A percentile compares a stretch with the other conserved stretches of the same genome.
Evolutionary conservation across 2,113 vertebrate genomes (phyloP).

Genomic region (Cygnus atratus): DNA sequence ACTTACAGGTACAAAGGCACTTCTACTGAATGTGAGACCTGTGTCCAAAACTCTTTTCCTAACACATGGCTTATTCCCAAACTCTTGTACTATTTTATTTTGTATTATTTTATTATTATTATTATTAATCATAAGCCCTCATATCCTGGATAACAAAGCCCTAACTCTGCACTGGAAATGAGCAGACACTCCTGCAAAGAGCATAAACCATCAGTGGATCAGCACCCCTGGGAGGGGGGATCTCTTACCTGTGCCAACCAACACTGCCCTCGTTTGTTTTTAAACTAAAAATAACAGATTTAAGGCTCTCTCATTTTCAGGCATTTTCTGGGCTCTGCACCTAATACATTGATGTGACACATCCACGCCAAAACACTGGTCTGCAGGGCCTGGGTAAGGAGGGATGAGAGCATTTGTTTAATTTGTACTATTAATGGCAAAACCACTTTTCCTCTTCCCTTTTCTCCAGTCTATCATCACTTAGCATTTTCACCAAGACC

Average conservation of each 20-base stretch:
- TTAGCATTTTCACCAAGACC: neutral
- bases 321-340: neutral
- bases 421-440: neutral
- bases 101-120: too few relatives aligned
- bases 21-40: neutral
- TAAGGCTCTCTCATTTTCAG: neutral
- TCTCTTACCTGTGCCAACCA: neutral
- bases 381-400: neutral
- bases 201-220: too few relatives aligned
- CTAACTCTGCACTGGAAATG: too few relatives aligned
- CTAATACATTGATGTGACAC: rapidly evolving
- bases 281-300: neutral
- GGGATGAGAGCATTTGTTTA: rapidly evolving
- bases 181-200: too few relatives aligned
- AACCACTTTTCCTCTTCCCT: neutral
- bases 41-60: neutral
- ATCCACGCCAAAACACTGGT: neutral
- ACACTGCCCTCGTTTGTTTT: rapidly evolving
- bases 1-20: rapidly evolving
- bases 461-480: neutral
- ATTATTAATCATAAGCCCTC: neutral
- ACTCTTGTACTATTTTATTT: neutral
- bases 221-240: neutral
- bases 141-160: too few relatives aligned
- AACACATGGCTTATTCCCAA: neutral